These are phyloP conservation scores for Scolanthus callimorphus DNA, from an alignment of 92 coral and sea anemone genomes.

Conservation along the genomic window DNA sequence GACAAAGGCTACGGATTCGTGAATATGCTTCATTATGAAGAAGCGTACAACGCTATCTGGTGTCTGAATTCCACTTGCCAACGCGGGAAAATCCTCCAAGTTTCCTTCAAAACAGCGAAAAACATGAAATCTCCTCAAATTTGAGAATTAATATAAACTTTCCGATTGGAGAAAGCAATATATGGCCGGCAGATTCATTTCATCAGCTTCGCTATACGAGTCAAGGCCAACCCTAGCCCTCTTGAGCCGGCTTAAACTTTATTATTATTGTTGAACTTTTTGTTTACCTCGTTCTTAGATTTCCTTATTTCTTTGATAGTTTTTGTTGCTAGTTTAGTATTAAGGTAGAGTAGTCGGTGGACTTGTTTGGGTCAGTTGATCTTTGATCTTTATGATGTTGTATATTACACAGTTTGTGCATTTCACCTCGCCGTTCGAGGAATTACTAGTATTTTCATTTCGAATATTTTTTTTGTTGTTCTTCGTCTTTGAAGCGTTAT, in stretches of 20 bases:
- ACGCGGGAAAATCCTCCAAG: constrained; percentile 84
- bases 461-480: too few species aligned
- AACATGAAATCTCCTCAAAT: constrained; percentile 65
- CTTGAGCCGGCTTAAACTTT: constrained; percentile 14
- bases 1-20: constrained; percentile 97
- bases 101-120: constrained; percentile 92
- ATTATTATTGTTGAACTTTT: constrained; percentile 25
- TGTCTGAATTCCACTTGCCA: constrained; percentile 76
- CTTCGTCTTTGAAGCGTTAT: constrained; percentile 1
- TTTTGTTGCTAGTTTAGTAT: constrained; percentile 4
- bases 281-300: constrained; percentile 1
- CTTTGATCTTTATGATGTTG: constrained; percentile 17
- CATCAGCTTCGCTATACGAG: constrained; percentile 19
- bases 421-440: neutral
- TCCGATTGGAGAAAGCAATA: constrained; percentile 25
- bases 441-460: neutral
- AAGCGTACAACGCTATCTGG: constrained; percentile 88
- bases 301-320: constrained; percentile 5
- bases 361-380: constrained; percentile 9
- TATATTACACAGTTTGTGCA: constrained; percentile 1
- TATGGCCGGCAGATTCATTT: constrained; percentile 29
- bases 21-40: constrained; percentile 95
- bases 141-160: constrained; percentile 45
- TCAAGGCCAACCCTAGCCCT: constrained; percentile 44
- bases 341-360: neutral